A percentile compares a stretch with the other conserved stretches of the same genome.
phyloP scores from a whole-genome alignment of 2,113 vertebrate genomes.

The Cnemophilus loriae region DNA sequence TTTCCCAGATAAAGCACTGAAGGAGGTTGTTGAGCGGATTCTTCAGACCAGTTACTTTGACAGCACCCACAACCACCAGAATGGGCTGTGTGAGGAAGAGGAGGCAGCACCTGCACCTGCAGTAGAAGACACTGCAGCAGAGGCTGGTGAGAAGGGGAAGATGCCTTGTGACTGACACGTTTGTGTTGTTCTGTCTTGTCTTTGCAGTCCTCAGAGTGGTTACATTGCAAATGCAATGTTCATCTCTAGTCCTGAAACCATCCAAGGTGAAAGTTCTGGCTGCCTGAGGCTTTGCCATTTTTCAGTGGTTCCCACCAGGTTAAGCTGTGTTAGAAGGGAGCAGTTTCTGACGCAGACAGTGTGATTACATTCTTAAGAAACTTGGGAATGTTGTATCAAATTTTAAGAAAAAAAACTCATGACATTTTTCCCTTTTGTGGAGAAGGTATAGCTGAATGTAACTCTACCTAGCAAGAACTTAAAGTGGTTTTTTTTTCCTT shows the following conservation, averaged over 20 bases:
- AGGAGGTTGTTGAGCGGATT: slow-evolving; percentile 87
- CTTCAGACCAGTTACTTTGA: slow-evolving; percentile 93
- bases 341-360: background rate
- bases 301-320: background rate
- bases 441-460: background rate
- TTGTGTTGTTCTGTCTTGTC: background rate
- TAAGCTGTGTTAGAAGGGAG: background rate
- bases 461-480: background rate
- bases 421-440: background rate
- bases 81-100: slow-evolving; percentile 87
- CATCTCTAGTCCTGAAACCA: background rate
- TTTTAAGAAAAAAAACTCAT: background rate
- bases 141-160: slow-evolving; percentile 76
- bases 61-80: slow-evolving; percentile 88
- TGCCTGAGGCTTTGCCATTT: background rate
- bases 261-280: background rate
- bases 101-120: slow-evolving; percentile 70
- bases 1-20: slow-evolving; percentile 87
- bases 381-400: background rate
- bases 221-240: background rate
- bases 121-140: slow-evolving; percentile 77
- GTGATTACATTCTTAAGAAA: background rate
- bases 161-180: background rate
- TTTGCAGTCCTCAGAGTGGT: background rate
- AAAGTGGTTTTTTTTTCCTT: background rate